These are phyloP conservation scores for Platorchestia sp. DNA, from an alignment of 1,140 invertebrate genomes.

Conservation along the genomic window DNA sequence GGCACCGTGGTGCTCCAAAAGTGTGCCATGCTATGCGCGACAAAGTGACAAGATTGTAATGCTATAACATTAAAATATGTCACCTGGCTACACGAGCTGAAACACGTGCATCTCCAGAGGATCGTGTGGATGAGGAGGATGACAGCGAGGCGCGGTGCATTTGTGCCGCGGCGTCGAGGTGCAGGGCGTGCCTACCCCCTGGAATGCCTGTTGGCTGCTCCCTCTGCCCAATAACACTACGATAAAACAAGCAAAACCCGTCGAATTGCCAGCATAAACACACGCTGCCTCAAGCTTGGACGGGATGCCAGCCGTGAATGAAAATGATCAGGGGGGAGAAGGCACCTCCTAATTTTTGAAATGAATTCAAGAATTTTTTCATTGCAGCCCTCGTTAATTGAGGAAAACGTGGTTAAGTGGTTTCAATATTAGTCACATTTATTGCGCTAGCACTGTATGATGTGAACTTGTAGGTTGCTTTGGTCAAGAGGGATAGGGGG, in stretches of 20 bases:
- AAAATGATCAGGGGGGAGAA: background rate
- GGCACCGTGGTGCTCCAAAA: background rate
- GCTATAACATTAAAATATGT: background rate
- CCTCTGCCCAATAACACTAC: slow-evolving; percentile 49
- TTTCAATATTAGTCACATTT: background rate
- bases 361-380: background rate
- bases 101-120: background rate
- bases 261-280: slow-evolving; percentile 48
- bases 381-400: background rate
- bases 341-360: background rate
- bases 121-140: background rate
- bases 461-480: background rate
- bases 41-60: background rate
- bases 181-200: slow-evolving; percentile 25
- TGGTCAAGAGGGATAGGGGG: background rate
- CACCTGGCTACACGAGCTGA: background rate
- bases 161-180: slow-evolving; percentile 25
- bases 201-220: slow-evolving; percentile 33
- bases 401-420: background rate
- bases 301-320: background rate
- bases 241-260: slow-evolving; percentile 47
- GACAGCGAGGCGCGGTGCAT: background rate
- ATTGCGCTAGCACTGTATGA: background rate
- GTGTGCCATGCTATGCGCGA: background rate
- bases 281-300: slow-evolving; percentile 10